Percentiles rank a stretch among this genome's conserved stretches.
These are phyloP conservation scores for Silvanus unidentatus DNA, from an alignment of 2,888 invertebrate genomes.

Conservation along the genomic window DNA sequence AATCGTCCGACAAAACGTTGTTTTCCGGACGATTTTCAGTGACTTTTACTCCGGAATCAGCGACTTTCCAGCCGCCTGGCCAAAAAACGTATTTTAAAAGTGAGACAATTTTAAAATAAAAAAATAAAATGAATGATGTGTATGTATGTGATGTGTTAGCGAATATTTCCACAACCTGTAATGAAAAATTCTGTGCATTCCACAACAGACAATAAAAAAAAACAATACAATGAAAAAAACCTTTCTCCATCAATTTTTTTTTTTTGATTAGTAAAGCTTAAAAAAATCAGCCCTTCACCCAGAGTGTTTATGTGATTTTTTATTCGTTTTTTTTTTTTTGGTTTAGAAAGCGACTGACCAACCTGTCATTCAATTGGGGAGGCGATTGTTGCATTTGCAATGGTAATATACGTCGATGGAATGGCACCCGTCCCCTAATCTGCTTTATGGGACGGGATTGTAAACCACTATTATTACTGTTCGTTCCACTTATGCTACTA, in stretches of 20 bases:
- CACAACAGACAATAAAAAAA: too few species aligned
- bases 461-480: slow-evolving; percentile 33
- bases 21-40: too few species aligned
- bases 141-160: too few species aligned
- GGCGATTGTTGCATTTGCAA: neutral
- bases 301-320: neutral
- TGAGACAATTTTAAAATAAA: too few species aligned
- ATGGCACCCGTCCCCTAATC: slow-evolving; percentile 51
- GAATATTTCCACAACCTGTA: neutral
- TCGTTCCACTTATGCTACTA: slow-evolving; percentile 17
- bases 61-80: too few species aligned
- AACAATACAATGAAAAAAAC: too few species aligned
- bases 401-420: slow-evolving; percentile 54
- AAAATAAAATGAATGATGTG: too few species aligned
- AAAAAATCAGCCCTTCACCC: slow-evolving; percentile 2
- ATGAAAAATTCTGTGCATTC: neutral
- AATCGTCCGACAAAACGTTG: too few species aligned
- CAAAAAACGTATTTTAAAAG: too few species aligned
- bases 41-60: too few species aligned
- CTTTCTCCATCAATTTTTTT: too few species aligned
- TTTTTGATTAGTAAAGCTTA: too few species aligned
- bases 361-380: slow-evolving; percentile 32
- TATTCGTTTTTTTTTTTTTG: neutral
- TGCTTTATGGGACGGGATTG: slow-evolving; percentile 46
- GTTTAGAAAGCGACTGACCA: slow-evolving; percentile 38